These are phyloP conservation scores for Drosophila peninsularis DNA, from an alignment of 2,888 invertebrate species.

Conservation along the genomic window DNA sequence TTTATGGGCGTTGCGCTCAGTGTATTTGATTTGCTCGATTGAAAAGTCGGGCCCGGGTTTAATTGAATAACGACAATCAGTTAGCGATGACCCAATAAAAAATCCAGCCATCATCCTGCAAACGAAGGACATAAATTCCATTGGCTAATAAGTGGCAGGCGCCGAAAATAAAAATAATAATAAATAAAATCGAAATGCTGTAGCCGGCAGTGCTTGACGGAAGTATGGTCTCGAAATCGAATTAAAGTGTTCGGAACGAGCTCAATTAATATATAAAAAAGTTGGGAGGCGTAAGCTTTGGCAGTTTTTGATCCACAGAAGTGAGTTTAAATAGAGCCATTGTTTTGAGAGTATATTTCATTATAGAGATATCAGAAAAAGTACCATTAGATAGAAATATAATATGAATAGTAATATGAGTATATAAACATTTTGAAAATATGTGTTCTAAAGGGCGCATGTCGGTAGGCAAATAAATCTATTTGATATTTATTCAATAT, in stretches of 20 bases:
- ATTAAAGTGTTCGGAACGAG: constrained; percentile 6
- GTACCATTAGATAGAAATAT: too few relatives aligned
- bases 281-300: background rate
- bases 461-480: background rate
- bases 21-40: constrained; percentile 63
- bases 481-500: background rate
- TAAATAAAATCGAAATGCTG: constrained; percentile 1
- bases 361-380: background rate
- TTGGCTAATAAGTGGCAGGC: constrained; percentile 33
- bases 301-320: background rate
- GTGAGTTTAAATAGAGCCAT: background rate
- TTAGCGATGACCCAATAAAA: constrained; percentile 43
- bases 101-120: background rate
- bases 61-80: constrained; percentile 60
- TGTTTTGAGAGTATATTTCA: background rate
- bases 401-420: too few relatives aligned
- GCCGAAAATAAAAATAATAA: constrained; percentile 2
- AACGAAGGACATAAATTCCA: constrained; percentile 16
- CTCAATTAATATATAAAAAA: background rate
- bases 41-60: constrained; percentile 48
- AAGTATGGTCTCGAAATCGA: background rate
- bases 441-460: background rate
- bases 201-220: background rate
- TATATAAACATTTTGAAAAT: too few relatives aligned
- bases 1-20: constrained; percentile 53